Percentiles rank a stretch among this genome's conserved stretches.
Conservation (phyloP, 2,113 vertebrate genomes). For the Prochilodus magdalenae region DNA sequence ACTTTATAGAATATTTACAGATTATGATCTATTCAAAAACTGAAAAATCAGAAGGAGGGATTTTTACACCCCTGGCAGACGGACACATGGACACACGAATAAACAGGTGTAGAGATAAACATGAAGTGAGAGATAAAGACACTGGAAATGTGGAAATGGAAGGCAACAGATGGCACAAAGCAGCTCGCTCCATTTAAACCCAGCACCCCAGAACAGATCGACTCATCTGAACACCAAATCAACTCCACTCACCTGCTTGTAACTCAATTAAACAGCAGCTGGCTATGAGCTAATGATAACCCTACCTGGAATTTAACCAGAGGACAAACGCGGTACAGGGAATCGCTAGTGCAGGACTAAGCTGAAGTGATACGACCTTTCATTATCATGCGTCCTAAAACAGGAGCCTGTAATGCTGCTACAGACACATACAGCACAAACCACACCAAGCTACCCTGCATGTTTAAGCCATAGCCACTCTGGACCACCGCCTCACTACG, state of each 20-base stretch:
- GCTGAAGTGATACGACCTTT: background rate
- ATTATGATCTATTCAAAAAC: no score
- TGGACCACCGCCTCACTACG: no score
- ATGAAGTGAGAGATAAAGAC: constrained; percentile 20
- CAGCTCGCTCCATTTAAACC: background rate
- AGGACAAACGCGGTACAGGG: background rate
- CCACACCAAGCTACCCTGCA: no score
- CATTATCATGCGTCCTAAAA: background rate
- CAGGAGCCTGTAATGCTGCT: no score
- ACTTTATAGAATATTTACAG: no score
- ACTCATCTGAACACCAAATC: background rate
- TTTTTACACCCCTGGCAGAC: no score
- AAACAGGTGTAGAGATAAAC: no score
- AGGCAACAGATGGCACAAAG: background rate
- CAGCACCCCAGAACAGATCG: background rate
- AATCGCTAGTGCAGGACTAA: background rate
- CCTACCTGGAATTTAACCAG: background rate
- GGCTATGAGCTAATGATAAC: background rate
- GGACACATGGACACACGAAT: no score
- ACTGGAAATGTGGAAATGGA: background rate
- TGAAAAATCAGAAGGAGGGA: no score
- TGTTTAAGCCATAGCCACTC: no score
- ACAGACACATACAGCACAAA: background rate
- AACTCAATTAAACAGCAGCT: background rate
- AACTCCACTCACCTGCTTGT: background rate